A percentile compares a stretch with the other conserved stretches of the same genome.
phyloP scores from a whole-genome alignment of 2,888 invertebrate genomes.

The Nebria salina region DNA sequence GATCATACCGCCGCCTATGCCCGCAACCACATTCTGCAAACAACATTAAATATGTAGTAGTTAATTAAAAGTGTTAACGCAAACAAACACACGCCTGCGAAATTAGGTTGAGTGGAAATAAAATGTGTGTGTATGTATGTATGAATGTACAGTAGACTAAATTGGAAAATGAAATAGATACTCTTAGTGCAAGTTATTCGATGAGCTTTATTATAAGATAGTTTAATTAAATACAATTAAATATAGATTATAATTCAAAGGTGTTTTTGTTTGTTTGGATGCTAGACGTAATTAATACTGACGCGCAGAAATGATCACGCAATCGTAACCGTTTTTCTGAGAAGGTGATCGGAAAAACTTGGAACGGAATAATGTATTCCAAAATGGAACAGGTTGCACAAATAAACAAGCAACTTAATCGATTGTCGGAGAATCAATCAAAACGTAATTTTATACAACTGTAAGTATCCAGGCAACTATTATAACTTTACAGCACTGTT shows the following conservation, averaged over 20 bases:
- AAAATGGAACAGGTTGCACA: neutral
- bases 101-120: slow-evolving; percentile 2
- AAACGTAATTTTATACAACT: neutral
- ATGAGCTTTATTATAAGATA: neutral
- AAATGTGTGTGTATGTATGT: too few relatives aligned
- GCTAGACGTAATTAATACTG: neutral
- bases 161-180: too few relatives aligned
- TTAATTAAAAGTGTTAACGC: slow-evolving; percentile 15
- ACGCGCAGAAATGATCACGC: neutral
- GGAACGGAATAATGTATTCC: neutral
- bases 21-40: slow-evolving; percentile 64
- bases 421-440: neutral
- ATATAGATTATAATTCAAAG: neutral
- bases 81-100: slow-evolving; percentile 12
- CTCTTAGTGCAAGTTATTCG: too few relatives aligned
- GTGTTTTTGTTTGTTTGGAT: neutral
- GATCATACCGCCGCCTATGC: slow-evolving; percentile 63
- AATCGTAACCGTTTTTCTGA: neutral
- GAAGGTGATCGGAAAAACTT: neutral
- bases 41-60: slow-evolving; percentile 8
- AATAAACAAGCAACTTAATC: neutral
- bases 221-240: neutral
- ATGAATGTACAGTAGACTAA: too few relatives aligned
- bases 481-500: neutral
- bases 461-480: neutral